Base-by-base conservation (phyloP, 2,113 vertebrate genomes). In the Gnathonemus echidnorhynchus region DNA sequence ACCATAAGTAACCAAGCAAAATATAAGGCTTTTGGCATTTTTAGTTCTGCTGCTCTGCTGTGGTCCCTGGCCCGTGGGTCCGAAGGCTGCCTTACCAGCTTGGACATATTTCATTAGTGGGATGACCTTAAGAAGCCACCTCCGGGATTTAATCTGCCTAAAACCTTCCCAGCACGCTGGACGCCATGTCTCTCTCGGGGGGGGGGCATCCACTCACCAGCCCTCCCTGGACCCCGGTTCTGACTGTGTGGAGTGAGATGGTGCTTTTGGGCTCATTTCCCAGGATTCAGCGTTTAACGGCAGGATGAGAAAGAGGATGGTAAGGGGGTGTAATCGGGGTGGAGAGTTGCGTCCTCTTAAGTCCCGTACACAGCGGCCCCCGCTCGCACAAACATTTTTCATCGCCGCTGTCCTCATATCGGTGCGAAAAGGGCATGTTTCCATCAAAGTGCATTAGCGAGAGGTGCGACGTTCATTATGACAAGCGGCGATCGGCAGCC, bases 81-180 rank as follows among this genome's bases (percentile, higher is more conserved):
- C 93, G 94, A 95, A 94, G 94, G 94, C 95, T 95, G 96, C 96
- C 97, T 97, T 97, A 96, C 95, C 95, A 95, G 96, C 95, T 95
- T 95, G 97, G 97, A 97, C 96, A 96, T 95, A 96, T 96, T 94
- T 97, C 96, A 97, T 97, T 97, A 97, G 94, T 93, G 95, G 96
- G 97, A 96, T 97, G 96, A 96, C 94, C 95, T 95, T 95, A 95
- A 96, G 95, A 96, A 94, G 95, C 95, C 95, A 95, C 95, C 95
- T 93, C 92, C 94, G 95, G 95, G 92, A 96, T 96, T 96, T 96
- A 96, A 95, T 96, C 94, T 95, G 95, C 93, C 95, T 94, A 93
- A 95, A 95, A 95, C 93, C 95, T 91, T 89, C 92, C 92, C 92
- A 92, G 92, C 93, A 90, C 5, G 27, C 27, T 7, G 42, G 11